Percentiles rank a stretch among this genome's conserved stretches.
Conservation (phyloP, 2,113 vertebrate genomes). For the Tyrannus savana region DNA sequence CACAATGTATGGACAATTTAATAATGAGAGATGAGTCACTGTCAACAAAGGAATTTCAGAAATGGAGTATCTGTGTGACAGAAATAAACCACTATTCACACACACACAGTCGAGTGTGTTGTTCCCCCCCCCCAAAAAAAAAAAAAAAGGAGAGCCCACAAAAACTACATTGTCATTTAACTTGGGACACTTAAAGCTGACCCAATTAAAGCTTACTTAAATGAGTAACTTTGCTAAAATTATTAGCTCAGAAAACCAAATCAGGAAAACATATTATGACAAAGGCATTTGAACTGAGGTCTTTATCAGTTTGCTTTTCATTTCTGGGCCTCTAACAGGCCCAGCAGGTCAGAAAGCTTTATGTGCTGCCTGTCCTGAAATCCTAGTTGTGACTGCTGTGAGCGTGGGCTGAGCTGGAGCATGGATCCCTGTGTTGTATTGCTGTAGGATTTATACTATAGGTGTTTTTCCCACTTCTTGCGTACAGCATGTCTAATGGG, state of each 20-base stretch:
- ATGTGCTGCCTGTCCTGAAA: not conserved
- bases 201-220: not conserved
- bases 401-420: not conserved
- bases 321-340: not conserved
- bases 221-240: not conserved
- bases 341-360: not conserved
- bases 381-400: fast-evolving
- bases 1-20: constrained; percentile 12
- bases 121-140: too few species aligned
- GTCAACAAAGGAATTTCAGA: constrained; percentile 33
- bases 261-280: not conserved
- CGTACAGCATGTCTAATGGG: fast-evolving
- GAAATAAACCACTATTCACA: constrained; percentile 31
- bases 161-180: not conserved
- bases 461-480: not conserved
- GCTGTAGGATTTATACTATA: not conserved
- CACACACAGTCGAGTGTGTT: not conserved
- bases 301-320: not conserved
- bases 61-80: constrained; percentile 6
- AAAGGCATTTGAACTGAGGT: not conserved
- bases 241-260: not conserved
- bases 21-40: constrained; percentile 38
- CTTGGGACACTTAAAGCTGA: not conserved
- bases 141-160: not conserved
- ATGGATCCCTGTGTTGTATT: not conserved